These are phyloP conservation scores for Talpa occidentalis DNA, from an alignment of 2,113 vertebrate species.

Conservation along the genomic window DNA sequence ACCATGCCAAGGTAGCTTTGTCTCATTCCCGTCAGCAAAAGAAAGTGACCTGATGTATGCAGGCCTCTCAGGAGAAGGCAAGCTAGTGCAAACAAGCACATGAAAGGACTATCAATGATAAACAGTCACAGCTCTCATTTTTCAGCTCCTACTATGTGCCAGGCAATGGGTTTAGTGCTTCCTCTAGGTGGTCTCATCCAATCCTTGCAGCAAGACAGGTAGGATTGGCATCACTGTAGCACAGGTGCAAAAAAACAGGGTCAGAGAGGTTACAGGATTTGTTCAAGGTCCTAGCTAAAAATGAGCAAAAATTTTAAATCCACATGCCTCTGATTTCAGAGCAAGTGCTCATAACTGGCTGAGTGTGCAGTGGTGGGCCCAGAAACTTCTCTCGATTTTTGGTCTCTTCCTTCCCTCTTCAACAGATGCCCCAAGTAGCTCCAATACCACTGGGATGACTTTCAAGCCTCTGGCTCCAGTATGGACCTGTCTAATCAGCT, in stretches of 20 bases:
- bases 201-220: neutral
- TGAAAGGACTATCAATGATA: neutral
- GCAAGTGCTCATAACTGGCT: neutral
- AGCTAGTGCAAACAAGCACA: neutral
- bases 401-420: neutral
- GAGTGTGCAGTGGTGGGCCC: neutral
- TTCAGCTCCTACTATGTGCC: neutral
- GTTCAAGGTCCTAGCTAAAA: neutral
- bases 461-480: neutral
- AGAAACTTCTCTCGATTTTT: neutral
- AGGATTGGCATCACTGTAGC: neutral
- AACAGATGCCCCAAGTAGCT: neutral
- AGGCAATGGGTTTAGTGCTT: neutral
- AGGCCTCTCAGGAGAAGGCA: neutral
- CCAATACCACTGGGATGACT: neutral
- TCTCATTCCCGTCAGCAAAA: neutral
- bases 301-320: neutral
- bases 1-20: neutral
- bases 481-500: neutral
- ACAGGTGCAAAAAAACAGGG: conserved; percentile 21
- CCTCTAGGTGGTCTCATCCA: neutral
- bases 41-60: neutral
- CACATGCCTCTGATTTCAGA: neutral
- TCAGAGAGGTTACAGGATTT: neutral
- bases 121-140: neutral